Percentiles rank a stretch among this genome's conserved stretches.
Conservation (phyloP, 2,113 vertebrate species). For the Phoxinus phoxinus region DNA sequence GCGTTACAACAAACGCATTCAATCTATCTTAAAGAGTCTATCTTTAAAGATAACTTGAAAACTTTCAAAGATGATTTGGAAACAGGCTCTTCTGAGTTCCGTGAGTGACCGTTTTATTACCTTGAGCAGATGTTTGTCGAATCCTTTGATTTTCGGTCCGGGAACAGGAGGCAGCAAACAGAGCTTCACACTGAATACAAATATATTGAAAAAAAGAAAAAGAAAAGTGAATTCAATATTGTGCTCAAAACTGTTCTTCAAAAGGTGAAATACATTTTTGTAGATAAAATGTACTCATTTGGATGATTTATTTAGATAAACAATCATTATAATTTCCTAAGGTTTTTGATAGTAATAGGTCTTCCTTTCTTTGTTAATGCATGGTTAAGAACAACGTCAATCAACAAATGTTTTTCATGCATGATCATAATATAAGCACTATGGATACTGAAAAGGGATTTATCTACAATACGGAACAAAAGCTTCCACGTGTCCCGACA, state of each 20-base stretch:
- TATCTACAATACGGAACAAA: conserved; percentile 2
- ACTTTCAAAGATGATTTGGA: not conserved
- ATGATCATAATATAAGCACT: conserved; percentile 1
- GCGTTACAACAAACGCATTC: not conserved
- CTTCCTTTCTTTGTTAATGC: not conserved
- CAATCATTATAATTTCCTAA: not conserved
- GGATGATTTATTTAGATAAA: not conserved
- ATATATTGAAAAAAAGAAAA: conserved; percentile 2
- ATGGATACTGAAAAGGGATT: not conserved
- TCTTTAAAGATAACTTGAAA: not conserved
- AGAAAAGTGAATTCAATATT: not conserved
- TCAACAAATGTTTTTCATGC: not conserved
- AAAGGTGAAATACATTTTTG: not conserved
- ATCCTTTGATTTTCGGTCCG: conserved; percentile 95
- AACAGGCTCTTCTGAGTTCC: not conserved
- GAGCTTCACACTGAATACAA: conserved; percentile 81
- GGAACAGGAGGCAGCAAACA: conserved; percentile 91
- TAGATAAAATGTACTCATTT: not conserved
- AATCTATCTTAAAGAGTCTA: no score
- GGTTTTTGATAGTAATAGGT: not conserved
- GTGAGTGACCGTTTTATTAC: conserved; percentile 66
- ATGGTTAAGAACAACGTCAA: not conserved
- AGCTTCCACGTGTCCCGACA: conserved; percentile 6
- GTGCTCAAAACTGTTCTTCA: not conserved
- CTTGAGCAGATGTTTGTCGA: conserved; percentile 89